phyloP scores from a whole-genome alignment of 2,113 vertebrate species.

The Serinus canaria region DNA sequence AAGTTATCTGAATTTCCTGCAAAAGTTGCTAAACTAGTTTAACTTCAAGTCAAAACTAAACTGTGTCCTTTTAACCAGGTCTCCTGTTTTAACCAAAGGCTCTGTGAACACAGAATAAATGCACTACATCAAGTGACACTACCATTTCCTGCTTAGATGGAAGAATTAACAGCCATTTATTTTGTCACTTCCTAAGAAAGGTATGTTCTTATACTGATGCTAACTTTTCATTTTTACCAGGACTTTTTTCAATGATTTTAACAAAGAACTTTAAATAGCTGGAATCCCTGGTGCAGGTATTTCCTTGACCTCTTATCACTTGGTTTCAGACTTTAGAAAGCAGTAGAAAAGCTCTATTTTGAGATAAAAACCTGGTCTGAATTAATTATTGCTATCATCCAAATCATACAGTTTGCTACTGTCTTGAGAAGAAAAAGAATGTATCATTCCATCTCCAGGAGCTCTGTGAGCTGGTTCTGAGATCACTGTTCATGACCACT shows the following conservation, averaged over 20 bases:
- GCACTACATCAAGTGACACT: neutral
- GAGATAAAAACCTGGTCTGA: neutral
- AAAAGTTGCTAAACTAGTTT: conserved; percentile 49
- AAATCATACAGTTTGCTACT: neutral
- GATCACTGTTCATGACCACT: neutral
- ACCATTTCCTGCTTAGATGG: neutral
- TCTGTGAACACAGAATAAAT: neutral
- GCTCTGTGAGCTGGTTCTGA: neutral
- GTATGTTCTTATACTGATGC: neutral
- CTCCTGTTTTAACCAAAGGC: neutral
- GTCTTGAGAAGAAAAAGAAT: neutral
- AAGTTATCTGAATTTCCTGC: conserved; percentile 74
- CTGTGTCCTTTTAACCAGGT: neutral
- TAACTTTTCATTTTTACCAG: neutral
- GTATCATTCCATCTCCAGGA: neutral
- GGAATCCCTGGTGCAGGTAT: neutral
- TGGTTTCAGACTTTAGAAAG: neutral
- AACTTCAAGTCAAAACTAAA: neutral
- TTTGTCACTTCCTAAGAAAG: neutral
- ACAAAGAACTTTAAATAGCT: neutral
- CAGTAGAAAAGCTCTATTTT: neutral
- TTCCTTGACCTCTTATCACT: neutral
- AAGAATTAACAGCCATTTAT: neutral
- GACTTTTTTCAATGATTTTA: neutral
- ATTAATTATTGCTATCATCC: neutral